Evolutionary conservation across 1,140 invertebrate species (phyloP).

Genomic region (Drosophila equinoxialis): DNA sequence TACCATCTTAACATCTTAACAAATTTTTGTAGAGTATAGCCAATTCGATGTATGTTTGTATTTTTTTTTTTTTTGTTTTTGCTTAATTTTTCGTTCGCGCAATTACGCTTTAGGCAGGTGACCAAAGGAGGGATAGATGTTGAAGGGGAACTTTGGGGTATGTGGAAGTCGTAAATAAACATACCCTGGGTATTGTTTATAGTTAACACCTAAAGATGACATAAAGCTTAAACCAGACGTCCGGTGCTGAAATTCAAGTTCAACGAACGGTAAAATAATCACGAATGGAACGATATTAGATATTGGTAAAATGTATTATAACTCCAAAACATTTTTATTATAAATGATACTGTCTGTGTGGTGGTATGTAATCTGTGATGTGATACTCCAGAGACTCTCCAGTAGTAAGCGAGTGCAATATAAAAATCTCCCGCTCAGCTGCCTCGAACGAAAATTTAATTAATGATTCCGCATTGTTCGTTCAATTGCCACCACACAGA

Average conservation of each 20-base stretch:
- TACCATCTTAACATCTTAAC: neutral
- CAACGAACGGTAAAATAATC: conserved; percentile 39
- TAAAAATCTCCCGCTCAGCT: neutral
- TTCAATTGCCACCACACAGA: conserved; percentile 56
- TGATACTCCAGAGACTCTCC: too few species aligned
- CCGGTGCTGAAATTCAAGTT: conserved; percentile 46
- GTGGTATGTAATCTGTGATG: too few species aligned
- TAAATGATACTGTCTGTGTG: conserved; percentile 8
- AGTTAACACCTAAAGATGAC: conserved; percentile 71
- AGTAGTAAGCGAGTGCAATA: conserved; percentile 15
- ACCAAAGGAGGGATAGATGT: neutral
- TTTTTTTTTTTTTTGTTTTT: conserved; percentile 16
- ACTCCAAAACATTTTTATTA: neutral
- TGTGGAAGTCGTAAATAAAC: conserved; percentile 71
- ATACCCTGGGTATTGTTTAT: conserved; percentile 64
- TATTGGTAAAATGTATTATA: neutral
- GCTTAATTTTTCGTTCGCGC: conserved; percentile 48
- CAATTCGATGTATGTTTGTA: neutral
- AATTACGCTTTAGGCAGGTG: conserved; percentile 56
- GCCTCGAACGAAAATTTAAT: conserved; percentile 59
- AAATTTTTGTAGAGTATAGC: neutral
- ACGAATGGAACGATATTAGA: neutral
- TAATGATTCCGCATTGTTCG: conserved; percentile 78
- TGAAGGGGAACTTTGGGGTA: conserved; percentile 20
- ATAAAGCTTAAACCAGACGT: conserved; percentile 49